A percentile compares a stretch with the other conserved stretches of the same genome.
Conservation (phyloP, 2,888 invertebrate species). For the Candidula unifasciata region DNA sequence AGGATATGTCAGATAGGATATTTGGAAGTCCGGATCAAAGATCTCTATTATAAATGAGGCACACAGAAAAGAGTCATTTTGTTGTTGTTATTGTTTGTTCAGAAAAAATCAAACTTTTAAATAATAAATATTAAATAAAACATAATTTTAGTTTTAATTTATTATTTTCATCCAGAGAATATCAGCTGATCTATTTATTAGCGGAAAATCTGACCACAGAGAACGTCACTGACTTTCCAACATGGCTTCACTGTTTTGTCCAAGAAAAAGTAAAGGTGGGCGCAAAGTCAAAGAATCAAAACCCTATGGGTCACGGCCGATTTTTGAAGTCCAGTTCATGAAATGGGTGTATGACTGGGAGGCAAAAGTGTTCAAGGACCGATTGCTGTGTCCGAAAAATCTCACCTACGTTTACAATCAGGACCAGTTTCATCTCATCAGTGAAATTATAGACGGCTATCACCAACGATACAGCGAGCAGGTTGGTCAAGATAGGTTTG, state of each 20-base stretch:
- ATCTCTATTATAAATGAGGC: too few species aligned
- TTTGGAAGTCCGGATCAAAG: too few species aligned
- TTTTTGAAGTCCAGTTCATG: slow-evolving; percentile 1
- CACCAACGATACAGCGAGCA: background rate
- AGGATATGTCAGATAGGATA: too few species aligned
- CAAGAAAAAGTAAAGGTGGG: background rate
- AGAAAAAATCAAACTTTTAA: too few species aligned
- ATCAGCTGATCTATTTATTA: too few species aligned
- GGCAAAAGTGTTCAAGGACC: background rate
- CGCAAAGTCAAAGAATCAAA: background rate
- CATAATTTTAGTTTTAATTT: too few species aligned
- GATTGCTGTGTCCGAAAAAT: background rate
- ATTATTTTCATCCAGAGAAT: too few species aligned
- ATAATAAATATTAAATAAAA: too few species aligned
- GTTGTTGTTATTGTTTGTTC: too few species aligned
- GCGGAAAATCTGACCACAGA: too few species aligned
- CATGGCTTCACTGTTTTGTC: slow-evolving; percentile 11
- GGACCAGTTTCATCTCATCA: background rate
- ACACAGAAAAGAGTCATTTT: too few species aligned
- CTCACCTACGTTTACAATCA: slow-evolving; percentile 5
- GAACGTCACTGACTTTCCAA: background rate
- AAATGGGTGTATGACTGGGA: slow-evolving; percentile 24
- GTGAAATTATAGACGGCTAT: background rate
- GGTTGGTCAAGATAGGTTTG: slow-evolving; percentile 31
- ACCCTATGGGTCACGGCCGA: background rate